Conservation (phyloP, 2,113 vertebrate genomes). For the Phrynosoma platyrhinos region DNA sequence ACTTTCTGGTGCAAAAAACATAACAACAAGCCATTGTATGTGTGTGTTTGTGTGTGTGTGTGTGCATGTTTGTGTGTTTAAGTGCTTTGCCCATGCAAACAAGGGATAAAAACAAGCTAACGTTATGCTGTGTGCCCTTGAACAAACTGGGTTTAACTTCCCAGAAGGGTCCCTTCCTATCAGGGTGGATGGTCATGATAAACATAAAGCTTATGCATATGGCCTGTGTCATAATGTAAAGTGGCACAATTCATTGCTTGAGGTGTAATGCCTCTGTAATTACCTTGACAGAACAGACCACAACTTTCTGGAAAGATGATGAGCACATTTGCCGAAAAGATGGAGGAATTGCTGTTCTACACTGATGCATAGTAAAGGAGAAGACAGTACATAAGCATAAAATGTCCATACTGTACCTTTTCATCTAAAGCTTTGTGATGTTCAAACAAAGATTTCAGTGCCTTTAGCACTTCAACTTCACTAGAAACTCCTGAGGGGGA, state of each 20-base stretch:
- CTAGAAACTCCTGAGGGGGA: slow-evolving; percentile 98
- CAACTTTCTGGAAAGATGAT: neutral
- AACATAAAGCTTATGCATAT: neutral
- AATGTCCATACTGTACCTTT: slow-evolving; percentile 84
- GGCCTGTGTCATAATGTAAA: neutral
- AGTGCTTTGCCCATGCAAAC: neutral
- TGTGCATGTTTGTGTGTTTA: too few relatives aligned
- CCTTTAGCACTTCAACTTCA: slow-evolving; percentile 98
- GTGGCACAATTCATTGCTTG: neutral
- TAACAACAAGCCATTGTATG: too few relatives aligned
- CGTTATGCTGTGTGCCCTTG: neutral
- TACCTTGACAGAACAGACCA: neutral
- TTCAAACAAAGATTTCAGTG: slow-evolving; percentile 98
- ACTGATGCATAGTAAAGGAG: neutral
- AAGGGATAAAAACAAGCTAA: neutral
- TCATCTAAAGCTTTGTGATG: slow-evolving; percentile 99
- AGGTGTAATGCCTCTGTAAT: neutral
- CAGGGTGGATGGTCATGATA: neutral
- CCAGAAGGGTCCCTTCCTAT: neutral
- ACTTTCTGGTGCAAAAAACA: too few relatives aligned
- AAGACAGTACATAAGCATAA: neutral
- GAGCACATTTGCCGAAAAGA: slow-evolving; percentile 1
- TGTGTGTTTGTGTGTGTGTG: too few relatives aligned
- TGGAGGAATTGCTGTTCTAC: neutral
- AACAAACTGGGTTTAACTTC: neutral